phyloP scores from a whole-genome alignment of 2,888 invertebrate genomes.

The Smittia sp. region DNA sequence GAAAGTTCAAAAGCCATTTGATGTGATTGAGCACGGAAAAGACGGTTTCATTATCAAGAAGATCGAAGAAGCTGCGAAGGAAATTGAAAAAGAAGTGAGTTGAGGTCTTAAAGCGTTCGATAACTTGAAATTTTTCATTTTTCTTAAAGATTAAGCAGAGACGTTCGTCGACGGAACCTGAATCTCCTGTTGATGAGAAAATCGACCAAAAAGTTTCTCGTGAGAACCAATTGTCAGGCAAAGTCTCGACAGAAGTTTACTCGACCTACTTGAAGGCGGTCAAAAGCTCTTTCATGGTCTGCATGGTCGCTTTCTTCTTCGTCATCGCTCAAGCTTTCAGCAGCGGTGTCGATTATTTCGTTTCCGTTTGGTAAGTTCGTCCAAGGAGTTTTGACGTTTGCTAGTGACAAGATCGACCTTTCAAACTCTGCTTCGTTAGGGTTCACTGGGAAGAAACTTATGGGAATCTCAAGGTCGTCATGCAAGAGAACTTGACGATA shows the following conservation, averaged over 20 bases:
- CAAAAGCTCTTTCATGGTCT: conserved; percentile 45
- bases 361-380: conserved; percentile 51
- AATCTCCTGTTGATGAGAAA: neutral
- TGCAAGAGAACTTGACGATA: conserved; percentile 24
- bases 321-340: conserved; percentile 47
- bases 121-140: conserved; percentile 50
- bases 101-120: neutral
- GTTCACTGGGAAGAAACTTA: conserved; percentile 58
- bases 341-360: conserved; percentile 51
- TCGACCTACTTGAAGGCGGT: conserved; percentile 49
- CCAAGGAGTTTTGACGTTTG: too few relatives aligned
- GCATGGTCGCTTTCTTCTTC: conserved; percentile 46
- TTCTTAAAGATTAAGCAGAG: conserved; percentile 37
- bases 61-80: neutral
- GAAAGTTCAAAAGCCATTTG: conserved; percentile 54
- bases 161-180: neutral
- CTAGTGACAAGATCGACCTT: conserved; percentile 1
- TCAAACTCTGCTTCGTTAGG: conserved; percentile 51
- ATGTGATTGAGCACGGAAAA: conserved; percentile 44
- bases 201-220: conserved; percentile 37
- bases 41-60: neutral
- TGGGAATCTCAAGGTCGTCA: neutral
- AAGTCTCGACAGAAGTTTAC: conserved; percentile 44
- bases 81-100: conserved; percentile 8
- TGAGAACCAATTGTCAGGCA: conserved; percentile 40